A percentile compares a stretch with the other conserved stretches of the same genome.
Conservation (phyloP, 2,113 vertebrate species). For the Chunga burmeisteri region DNA sequence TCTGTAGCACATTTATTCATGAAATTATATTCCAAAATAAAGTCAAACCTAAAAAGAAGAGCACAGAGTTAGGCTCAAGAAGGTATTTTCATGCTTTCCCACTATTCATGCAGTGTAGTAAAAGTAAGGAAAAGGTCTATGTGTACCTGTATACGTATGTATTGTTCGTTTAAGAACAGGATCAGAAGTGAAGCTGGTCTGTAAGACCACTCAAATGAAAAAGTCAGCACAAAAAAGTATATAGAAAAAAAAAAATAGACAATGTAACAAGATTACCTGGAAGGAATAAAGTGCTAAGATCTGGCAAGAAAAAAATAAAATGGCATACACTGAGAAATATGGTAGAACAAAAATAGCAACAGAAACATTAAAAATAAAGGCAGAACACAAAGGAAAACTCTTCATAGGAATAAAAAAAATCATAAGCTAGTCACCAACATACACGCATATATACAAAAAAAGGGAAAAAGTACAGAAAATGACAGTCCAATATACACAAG, state of each 20-base stretch:
- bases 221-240: background rate
- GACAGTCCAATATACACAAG: slow-evolving; percentile 1
- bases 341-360: background rate
- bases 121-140: background rate
- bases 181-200: background rate
- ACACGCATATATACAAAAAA: background rate
- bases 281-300: background rate
- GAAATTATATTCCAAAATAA: background rate
- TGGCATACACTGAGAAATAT: background rate
- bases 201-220: background rate
- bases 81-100: background rate
- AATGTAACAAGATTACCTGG: background rate
- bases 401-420: background rate
- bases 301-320: background rate
- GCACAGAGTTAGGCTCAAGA: background rate
- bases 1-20: background rate
- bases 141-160: background rate
- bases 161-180: background rate
- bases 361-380: background rate
- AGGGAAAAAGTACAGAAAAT: background rate
- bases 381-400: background rate
- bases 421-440: background rate
- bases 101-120: background rate
- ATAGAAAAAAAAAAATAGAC: background rate
- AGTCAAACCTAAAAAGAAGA: background rate